Percentiles rank a stretch among this genome's conserved stretches.
Conservation (phyloP, 2,113 vertebrate genomes). For the Ivindomyrus marchei region DNA sequence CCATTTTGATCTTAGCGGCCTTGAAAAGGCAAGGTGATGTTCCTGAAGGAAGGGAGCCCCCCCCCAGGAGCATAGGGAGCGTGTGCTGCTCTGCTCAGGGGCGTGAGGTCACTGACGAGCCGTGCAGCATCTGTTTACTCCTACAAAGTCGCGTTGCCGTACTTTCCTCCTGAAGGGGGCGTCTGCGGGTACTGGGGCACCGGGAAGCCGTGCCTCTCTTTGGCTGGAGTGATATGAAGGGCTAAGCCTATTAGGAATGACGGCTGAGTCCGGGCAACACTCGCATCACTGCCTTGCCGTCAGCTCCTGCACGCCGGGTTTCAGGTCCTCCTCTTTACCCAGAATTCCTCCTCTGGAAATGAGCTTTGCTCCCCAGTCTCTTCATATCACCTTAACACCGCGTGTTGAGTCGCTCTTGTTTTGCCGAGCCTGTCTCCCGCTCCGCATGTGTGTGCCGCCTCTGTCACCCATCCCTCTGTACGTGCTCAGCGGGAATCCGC, state of each 20-base stretch:
- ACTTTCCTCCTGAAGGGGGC: constrained; percentile 40
- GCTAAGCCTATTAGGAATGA: neutral
- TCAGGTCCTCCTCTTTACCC: neutral
- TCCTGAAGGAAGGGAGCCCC: neutral
- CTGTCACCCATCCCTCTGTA: neutral
- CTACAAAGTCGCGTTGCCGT: constrained; percentile 38
- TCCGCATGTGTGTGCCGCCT: neutral
- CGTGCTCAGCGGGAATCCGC: neutral
- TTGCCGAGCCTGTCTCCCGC: neutral
- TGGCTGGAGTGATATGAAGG: neutral
- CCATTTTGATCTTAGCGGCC: constrained; percentile 8
- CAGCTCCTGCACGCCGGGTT: neutral
- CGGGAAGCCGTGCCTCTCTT: constrained; percentile 30
- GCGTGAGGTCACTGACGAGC: constrained; percentile 43
- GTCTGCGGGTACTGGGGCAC: constrained; percentile 39
- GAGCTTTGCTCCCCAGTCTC: neutral
- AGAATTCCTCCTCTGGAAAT: neutral
- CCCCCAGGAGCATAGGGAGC: neutral
- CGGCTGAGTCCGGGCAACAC: neutral
- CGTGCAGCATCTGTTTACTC: constrained; percentile 30
- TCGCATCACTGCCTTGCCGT: neutral
- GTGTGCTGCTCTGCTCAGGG: constrained; percentile 24
- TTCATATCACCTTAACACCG: neutral
- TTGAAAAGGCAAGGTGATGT: neutral
- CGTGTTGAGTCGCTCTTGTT: neutral